Evolutionary conservation across 2,113 vertebrate genomes (phyloP).

Genomic region (Neoarius graeffei): DNA sequence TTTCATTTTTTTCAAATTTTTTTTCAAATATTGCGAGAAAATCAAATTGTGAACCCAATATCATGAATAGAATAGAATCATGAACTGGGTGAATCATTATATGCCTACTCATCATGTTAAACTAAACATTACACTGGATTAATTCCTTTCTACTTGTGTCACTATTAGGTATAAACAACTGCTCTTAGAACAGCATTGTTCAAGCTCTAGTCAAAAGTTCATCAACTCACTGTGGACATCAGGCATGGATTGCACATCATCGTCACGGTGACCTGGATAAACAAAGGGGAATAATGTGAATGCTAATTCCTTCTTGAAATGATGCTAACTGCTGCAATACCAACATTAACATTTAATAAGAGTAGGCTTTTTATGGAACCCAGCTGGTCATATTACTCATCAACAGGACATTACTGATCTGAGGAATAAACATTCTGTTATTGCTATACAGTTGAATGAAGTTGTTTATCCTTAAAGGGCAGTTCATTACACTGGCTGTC

Average conservation of each 20-base stretch:
- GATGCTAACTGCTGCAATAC: not conserved
- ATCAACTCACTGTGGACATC: slow-evolving; percentile 71
- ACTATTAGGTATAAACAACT: slow-evolving; percentile 22
- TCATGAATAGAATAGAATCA: too few relatives aligned
- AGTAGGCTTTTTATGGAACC: not conserved
- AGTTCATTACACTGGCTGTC: not conserved
- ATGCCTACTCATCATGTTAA: too few relatives aligned
- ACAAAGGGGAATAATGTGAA: slow-evolving; percentile 36
- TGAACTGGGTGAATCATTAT: too few relatives aligned
- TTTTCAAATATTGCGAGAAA: too few relatives aligned
- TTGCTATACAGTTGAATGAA: not conserved
- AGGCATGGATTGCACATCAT: slow-evolving; percentile 75
- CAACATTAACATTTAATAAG: not conserved
- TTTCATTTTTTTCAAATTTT: too few relatives aligned
- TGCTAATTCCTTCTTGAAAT: slow-evolving; percentile 23
- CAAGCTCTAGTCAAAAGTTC: slow-evolving; percentile 7
- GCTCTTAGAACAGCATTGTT: not conserved
- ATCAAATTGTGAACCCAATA: too few relatives aligned
- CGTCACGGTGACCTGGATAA: slow-evolving; percentile 67
- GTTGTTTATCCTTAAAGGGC: not conserved
- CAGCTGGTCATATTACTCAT: slow-evolving; percentile 3
- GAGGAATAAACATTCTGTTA: not conserved
- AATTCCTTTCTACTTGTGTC: not conserved
- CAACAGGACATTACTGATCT: not conserved
- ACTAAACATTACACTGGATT: not conserved